Evolutionary conservation across 2,113 vertebrate species (phyloP).

Genomic region (Lepus timidus): DNA sequence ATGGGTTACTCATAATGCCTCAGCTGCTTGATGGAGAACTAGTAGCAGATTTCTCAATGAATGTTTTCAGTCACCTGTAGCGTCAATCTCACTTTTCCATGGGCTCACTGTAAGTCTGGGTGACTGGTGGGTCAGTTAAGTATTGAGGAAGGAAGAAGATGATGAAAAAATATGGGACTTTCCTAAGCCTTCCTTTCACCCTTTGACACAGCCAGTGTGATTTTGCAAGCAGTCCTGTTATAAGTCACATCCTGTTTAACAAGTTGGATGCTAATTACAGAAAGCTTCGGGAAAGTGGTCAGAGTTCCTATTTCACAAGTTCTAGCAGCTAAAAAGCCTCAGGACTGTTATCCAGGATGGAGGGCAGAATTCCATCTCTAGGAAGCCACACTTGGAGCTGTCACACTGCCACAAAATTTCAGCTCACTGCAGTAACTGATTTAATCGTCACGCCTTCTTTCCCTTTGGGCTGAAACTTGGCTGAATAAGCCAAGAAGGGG

Average conservation of each 20-base stretch:
- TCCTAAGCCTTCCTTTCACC: neutral
- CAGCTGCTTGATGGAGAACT: neutral
- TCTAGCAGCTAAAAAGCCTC: neutral
- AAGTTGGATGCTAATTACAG: conserved; percentile 18
- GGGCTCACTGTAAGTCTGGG: neutral
- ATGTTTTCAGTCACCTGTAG: neutral
- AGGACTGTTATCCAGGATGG: neutral
- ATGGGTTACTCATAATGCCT: neutral
- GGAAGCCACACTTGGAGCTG: neutral
- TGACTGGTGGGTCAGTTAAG: neutral
- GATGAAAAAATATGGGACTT: neutral
- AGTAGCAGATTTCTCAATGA: neutral
- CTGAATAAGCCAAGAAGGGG: neutral
- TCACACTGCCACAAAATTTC: neutral
- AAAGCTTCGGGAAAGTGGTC: neutral
- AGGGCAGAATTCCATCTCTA: neutral
- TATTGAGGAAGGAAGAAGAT: neutral
- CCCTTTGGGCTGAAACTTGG: neutral
- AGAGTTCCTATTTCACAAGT: conserved; percentile 35
- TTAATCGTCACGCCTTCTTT: neutral
- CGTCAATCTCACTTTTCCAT: neutral
- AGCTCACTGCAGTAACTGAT: neutral
- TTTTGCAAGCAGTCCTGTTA: neutral
- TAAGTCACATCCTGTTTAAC: neutral
- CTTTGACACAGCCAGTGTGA: neutral